Evolutionary conservation across 2,113 vertebrate genomes (phyloP).

Genomic region (Oxyruncus cristatus): DNA sequence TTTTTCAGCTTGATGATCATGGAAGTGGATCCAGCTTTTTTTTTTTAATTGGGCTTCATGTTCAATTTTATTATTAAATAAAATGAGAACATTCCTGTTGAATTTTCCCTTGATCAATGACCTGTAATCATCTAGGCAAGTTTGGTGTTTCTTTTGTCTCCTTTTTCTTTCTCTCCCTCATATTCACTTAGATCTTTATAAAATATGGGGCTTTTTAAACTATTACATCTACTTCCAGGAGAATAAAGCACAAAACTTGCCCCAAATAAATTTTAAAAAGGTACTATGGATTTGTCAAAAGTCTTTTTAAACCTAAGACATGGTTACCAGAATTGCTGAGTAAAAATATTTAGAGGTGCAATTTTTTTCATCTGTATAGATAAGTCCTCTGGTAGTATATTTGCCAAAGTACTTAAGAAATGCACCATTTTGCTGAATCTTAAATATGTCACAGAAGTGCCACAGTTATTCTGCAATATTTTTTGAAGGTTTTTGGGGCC

Average conservation of each 20-base stretch:
- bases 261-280: background rate
- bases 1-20: background rate
- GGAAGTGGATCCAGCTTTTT: background rate
- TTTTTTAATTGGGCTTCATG: background rate
- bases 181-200: background rate
- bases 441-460: background rate
- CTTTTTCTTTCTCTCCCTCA: background rate
- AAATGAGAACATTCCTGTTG: background rate
- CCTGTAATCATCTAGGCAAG: background rate
- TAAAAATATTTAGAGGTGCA: background rate
- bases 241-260: background rate
- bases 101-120: background rate
- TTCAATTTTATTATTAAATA: background rate
- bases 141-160: background rate
- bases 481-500: background rate
- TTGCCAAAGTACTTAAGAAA: background rate
- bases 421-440: background rate
- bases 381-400: background rate
- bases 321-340: background rate
- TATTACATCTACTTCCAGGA: background rate
- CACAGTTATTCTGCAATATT: background rate
- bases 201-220: background rate
- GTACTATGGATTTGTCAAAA: background rate
- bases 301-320: background rate
- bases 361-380: background rate